These are phyloP conservation scores for Coelopa frigida DNA, from an alignment of 1,140 invertebrate species.

Conservation along the genomic window DNA sequence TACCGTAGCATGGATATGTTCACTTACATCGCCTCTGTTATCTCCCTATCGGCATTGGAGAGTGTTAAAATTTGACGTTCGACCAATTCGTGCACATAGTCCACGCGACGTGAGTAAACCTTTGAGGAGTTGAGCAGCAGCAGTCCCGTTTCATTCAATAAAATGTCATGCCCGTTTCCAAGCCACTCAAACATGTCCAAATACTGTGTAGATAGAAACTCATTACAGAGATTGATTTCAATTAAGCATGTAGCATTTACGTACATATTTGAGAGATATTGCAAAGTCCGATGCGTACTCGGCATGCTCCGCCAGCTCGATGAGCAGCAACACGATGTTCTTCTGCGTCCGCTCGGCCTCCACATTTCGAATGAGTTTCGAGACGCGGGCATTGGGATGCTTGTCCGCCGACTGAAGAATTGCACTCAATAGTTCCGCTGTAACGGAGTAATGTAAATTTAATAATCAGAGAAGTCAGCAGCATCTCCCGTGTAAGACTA, in stretches of 20 bases:
- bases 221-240: no score
- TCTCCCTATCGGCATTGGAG: constrained; percentile 10
- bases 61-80: constrained; percentile 12
- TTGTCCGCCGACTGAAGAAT: constrained; percentile 22
- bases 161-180: constrained; percentile 4
- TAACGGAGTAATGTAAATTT: constrained; percentile 7
- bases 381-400: constrained; percentile 28
- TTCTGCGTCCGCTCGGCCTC: constrained; percentile 18
- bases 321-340: constrained; percentile 22
- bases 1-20: no score
- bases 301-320: constrained; percentile 33
- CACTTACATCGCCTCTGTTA: not conserved
- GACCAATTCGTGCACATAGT: constrained; percentile 12
- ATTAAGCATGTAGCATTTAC: constrained; percentile 3
- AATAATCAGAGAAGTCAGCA: no score
- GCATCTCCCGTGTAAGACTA: no score
- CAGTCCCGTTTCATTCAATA: constrained; percentile 16
- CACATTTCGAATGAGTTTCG: constrained; percentile 27
- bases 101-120: constrained; percentile 14
- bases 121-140: constrained; percentile 12
- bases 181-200: constrained; percentile 13
- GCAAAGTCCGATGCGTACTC: constrained; percentile 31
- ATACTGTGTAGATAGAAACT: constrained; percentile 11
- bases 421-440: constrained; percentile 4
- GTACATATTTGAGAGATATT: constrained; percentile 30